Evolutionary conservation across 2,888 invertebrate species (phyloP).

Genomic region (Heliconius hortense): DNA sequence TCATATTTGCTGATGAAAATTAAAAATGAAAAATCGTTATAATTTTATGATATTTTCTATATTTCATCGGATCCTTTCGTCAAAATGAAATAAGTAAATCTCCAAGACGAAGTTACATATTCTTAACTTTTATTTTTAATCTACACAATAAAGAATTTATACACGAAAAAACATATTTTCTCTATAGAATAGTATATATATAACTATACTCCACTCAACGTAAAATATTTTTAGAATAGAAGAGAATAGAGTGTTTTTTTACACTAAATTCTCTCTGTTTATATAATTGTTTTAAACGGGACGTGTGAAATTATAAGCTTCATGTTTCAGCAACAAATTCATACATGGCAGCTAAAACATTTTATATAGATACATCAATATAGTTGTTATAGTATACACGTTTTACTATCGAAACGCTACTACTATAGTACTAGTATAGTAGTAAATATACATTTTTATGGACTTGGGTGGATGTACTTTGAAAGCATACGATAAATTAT

Average conservation of each 20-base stretch:
- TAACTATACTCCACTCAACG: too few species aligned
- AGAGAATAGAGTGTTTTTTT: background rate
- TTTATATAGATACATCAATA: background rate
- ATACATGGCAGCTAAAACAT: background rate
- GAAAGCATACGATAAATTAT: background rate
- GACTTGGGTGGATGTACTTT: background rate
- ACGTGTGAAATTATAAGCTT: background rate
- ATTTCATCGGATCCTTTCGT: too few species aligned
- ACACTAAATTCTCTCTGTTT: background rate
- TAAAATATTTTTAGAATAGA: background rate
- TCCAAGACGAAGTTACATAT: too few species aligned
- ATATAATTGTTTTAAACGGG: background rate
- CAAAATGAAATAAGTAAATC: too few species aligned
- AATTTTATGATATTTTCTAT: too few species aligned
- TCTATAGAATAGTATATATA: too few species aligned
- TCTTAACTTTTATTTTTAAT: too few species aligned
- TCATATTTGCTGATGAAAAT: too few species aligned
- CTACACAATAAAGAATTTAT: too few species aligned
- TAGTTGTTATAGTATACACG: background rate
- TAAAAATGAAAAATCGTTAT: too few species aligned
- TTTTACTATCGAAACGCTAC: conserved; percentile 20
- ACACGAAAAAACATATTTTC: too few species aligned
- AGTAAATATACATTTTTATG: conserved; percentile 16
- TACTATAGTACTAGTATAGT: conserved; percentile 3
- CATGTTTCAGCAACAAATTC: background rate